Evolutionary conservation across 1,140 invertebrate species (phyloP), one percentile per base, ranked within the genome.

Genomic region (Euwallacea similis): DNA sequence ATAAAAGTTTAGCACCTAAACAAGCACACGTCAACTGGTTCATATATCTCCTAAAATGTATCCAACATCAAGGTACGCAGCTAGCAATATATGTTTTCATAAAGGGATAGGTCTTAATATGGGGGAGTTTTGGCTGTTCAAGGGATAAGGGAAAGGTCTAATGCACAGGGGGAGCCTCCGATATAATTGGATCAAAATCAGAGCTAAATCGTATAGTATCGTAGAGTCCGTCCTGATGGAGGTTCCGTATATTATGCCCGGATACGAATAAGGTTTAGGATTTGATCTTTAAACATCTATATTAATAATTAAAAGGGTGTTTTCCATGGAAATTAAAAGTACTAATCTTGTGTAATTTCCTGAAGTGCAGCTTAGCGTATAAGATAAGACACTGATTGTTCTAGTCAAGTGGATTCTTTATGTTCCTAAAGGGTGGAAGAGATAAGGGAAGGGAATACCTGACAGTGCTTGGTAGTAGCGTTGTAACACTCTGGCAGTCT

Each of bases 401-500:
- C 21, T 33, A 33, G 1, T 33, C 21, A 33, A 33, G 4, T 33
- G 21, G 21, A 33, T 33, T 33, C 21, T 33, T 33, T 33, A 33
- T 4, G 21, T 33, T 4, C 21, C 21, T 33, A 33, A 33, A 33
- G 21, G 21, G 21, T 33, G 21, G 21, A 33, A 4, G 21, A 33
- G 21, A 33, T 33, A 33, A 33, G 21, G 21, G 21, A 2, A 33
- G 21, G 21, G 21, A 4, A 33, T 75, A 69, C 63, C 76, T 79
- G 77, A 76, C 77, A 79, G 77, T 79, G 77, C 76, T 79, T 74
- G 74, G 76, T 76, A 75, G 77, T 77, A 75, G 76, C 77, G 77
- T 79, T 77, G 76, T 79, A 79, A 74, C 74, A 76, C 66, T 70
- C 77, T 71, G 74, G 74, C 77, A 71, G 56, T 74, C 21, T 33